These are phyloP conservation scores for Cichladusa arquata DNA, from an alignment of 2,113 vertebrate genomes.

Conservation along the genomic window DNA sequence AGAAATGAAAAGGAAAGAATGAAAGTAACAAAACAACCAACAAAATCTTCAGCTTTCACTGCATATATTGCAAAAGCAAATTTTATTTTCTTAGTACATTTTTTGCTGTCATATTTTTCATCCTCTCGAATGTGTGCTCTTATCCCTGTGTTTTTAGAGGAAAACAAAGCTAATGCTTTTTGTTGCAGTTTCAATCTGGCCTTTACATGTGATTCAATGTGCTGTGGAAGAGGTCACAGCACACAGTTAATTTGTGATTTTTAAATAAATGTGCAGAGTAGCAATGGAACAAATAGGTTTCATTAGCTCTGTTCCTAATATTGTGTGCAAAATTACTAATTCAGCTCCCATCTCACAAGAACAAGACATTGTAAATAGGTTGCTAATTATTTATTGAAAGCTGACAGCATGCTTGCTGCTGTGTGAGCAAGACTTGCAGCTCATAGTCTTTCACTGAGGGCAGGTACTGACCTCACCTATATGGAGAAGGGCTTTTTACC, in stretches of 20 bases:
- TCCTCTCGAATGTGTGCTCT: not conserved
- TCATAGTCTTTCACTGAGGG: not conserved
- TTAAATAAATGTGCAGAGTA: not conserved
- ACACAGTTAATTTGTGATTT: not conserved
- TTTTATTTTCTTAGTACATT: not conserved
- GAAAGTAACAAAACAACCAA: not conserved
- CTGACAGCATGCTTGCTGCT: not conserved
- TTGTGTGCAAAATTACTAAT: not conserved
- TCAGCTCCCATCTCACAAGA: not conserved
- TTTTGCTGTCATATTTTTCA: not conserved
- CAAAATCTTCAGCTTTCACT: not conserved
- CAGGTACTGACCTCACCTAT: not conserved
- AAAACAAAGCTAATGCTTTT: not conserved
- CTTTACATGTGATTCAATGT: not conserved
- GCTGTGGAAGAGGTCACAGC: not conserved
- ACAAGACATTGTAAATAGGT: not conserved
- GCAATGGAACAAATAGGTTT: not conserved
- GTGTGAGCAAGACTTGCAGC: not conserved
- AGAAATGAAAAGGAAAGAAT: not conserved
- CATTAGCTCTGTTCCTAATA: not conserved
- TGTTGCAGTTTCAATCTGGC: not conserved
- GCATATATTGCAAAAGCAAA: not conserved
- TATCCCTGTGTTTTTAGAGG: not conserved
- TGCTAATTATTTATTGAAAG: not conserved
- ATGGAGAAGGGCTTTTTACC: not conserved